Base-by-base conservation (phyloP, 2,888 invertebrate genomes). In the Zele albiditarsus region DNA sequence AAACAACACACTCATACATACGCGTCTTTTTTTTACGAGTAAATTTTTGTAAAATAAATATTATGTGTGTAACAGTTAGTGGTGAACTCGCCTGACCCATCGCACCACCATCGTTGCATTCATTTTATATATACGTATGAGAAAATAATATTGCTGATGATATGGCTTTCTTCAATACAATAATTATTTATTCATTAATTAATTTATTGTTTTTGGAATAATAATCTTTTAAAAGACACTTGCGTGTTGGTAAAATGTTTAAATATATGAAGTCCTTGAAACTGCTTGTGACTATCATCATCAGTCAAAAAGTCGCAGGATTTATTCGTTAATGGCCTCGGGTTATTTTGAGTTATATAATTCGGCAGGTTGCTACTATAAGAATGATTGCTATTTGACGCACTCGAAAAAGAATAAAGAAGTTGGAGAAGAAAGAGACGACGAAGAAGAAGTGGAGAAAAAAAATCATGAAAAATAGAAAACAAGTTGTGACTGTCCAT, bases 31-130 rank as follows among this genome's bases (percentile, higher is more conserved):
- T n/a, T 16, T 10, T 46, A 10, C 42, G 31, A 38, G 12, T 38
- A 38, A 38, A 38, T 38, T 38, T 38, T 38, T 38, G 38, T 8
- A 38, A 12, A 38, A 38, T 38, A 38, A 38, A 38, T 38, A 27
- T 16, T 62, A 27, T 62, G 27, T 62, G 16, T 1, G 28, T 62
- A 62, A 31, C 31, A 16, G 62, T 14, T 28, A 46, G 46, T 31
- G 14, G 31, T 73, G 73, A 76, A 73, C 76, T 76, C 69, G 25
- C 27, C 23, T 73, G 76, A 76, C 73, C 76, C 71, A 68, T 49
- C 42, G 66, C 28, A 62, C 28, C 31, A 62, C 25, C n/a, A 58
- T 58, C 8, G 10, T 23, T 23, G 57, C 57, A 58, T 62, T 62
- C 4, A 31, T 62, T 31, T 62, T 16, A 8, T 31, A 4, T 31